These are phyloP conservation scores for Ophioninae sp. DNA, from an alignment of 2,888 invertebrate species.

Conservation along the genomic window DNA sequence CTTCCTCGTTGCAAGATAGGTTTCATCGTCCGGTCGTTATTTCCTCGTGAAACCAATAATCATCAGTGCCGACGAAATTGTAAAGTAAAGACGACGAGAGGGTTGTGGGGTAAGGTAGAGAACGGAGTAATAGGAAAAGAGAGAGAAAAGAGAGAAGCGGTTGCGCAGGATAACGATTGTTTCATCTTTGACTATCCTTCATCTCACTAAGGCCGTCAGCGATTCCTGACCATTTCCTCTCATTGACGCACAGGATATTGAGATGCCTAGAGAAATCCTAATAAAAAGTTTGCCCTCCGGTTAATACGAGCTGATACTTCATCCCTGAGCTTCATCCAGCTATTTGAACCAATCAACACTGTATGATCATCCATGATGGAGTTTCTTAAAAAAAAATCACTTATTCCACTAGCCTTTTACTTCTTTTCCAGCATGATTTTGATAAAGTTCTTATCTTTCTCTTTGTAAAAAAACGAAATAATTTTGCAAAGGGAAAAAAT, in stretches of 20 bases:
- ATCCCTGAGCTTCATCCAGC: not conserved
- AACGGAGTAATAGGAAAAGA: conserved; percentile 17
- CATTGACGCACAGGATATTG: conserved; percentile 35
- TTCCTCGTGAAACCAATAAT: conserved; percentile 51
- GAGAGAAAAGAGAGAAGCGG: not conserved
- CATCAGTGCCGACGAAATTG: conserved; percentile 38
- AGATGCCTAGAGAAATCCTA: not conserved
- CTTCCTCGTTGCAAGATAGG: conserved; percentile 56
- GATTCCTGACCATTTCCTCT: conserved; percentile 36
- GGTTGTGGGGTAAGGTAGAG: no score
- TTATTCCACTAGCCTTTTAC: not conserved
- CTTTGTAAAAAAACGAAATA: no score
- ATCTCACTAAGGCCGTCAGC: conserved; percentile 24
- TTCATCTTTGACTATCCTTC: conserved; percentile 38
- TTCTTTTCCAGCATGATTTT: no score
- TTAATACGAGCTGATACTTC: conserved; percentile 9
- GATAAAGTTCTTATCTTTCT: no score
- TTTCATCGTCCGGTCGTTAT: conserved; percentile 59
- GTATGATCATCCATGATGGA: not conserved
- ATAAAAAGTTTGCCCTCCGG: not conserved
- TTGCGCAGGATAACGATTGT: conserved; percentile 48
- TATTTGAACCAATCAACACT: not conserved
- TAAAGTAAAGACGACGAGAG: conserved; percentile 5
- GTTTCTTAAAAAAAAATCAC: not conserved
- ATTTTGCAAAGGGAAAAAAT: no score